These are phyloP conservation scores for Lates japonicus DNA, from an alignment of 2,797 vertebrate genomes.

Conservation along the genomic window DNA sequence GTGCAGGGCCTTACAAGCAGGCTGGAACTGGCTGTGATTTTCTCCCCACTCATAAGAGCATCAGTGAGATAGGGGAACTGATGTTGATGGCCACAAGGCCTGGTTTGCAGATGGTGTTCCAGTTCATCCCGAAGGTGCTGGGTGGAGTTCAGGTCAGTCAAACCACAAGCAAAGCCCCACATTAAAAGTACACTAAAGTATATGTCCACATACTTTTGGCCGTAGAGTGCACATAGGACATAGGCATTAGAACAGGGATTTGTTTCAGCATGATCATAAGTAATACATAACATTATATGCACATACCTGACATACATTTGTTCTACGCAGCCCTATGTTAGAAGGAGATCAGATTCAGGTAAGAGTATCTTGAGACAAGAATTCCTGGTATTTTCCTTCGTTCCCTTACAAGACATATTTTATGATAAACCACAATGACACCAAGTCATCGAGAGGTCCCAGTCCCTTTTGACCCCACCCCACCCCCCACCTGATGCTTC, in stretches of 20 bases:
- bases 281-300: neutral
- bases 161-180: too few relatives aligned
- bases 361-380: slow-evolving; percentile 51
- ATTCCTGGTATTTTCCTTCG: slow-evolving; percentile 69
- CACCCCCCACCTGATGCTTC: slow-evolving; percentile 56
- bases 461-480: slow-evolving; percentile 40
- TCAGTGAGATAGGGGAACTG: slow-evolving; percentile 17
- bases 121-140: slow-evolving; percentile 8
- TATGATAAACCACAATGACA: slow-evolving; percentile 51
- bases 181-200: neutral
- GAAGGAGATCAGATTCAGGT: slow-evolving; percentile 40
- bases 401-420: slow-evolving; percentile 55
- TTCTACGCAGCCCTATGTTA: neutral
- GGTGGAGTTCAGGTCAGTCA: neutral
- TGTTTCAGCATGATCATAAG: too few relatives aligned
- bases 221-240: too few relatives aligned
- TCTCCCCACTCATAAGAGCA: neutral
- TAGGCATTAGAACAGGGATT: too few relatives aligned
- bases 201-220: neutral
- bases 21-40: slow-evolving; percentile 5
- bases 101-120: neutral
- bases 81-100: slow-evolving; percentile 5
- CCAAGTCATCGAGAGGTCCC: slow-evolving; percentile 57
- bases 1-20: too few relatives aligned
- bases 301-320: neutral